Evolutionary conservation across 2,113 vertebrate genomes (phyloP).

Genomic region (Psittacula cyanocephala): DNA sequence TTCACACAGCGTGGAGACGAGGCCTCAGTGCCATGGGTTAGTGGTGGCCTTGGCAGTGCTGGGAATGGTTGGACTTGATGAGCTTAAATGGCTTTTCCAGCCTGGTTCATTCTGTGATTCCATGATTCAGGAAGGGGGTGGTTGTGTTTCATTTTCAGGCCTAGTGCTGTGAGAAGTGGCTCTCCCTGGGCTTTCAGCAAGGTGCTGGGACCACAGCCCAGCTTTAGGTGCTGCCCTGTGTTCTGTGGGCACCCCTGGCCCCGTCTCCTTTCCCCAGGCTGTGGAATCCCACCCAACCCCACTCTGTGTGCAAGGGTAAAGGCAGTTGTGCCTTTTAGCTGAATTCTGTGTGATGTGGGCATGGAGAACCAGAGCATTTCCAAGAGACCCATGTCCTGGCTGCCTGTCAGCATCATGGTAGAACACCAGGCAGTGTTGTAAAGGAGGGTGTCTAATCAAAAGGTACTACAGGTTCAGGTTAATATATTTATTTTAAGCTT

Average conservation of each 20-base stretch:
- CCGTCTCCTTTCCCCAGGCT: not conserved
- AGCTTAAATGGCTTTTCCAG: not conserved
- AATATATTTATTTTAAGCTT: not conserved
- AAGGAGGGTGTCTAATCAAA: too few relatives aligned
- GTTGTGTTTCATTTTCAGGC: not conserved
- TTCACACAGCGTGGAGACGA: too few relatives aligned
- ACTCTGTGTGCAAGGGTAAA: fast-evolving
- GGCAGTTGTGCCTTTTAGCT: not conserved
- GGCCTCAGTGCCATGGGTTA: not conserved
- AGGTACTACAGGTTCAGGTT: not conserved
- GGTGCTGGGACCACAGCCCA: fast-evolving
- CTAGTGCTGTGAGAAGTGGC: not conserved
- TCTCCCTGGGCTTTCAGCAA: not conserved
- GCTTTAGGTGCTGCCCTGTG: not conserved
- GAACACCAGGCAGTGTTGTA: not conserved
- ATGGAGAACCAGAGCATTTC: not conserved
- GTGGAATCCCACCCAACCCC: not conserved
- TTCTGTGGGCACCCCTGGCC: not conserved
- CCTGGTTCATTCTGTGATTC: not conserved
- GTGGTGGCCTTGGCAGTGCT: not conserved
- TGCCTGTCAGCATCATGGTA: not conserved
- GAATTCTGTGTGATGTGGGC: not conserved
- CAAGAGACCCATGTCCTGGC: fast-evolving
- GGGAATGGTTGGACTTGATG: not conserved
- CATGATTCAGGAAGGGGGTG: not conserved